Evolutionary conservation across 2,888 invertebrate genomes (phyloP).

Genomic region (Idaea aversata): DNA sequence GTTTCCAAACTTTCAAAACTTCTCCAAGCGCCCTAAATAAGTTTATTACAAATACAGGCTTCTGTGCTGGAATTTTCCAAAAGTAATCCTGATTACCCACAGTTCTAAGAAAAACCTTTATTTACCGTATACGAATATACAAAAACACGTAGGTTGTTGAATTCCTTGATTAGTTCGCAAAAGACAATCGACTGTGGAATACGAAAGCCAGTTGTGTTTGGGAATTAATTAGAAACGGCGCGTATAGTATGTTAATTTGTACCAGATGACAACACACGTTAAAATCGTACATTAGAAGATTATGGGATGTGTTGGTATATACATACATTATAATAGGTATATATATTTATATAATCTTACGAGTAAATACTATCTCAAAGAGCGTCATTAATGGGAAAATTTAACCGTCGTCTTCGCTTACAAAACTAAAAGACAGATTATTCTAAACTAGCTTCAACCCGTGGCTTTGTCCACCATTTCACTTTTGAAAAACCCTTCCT

Average conservation of each 20-base stretch:
- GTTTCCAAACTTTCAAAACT: not conserved
- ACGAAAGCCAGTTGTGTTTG: not conserved
- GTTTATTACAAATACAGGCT: not conserved
- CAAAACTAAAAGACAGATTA: no score
- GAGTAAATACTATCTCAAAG: not conserved
- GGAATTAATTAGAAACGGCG: not conserved
- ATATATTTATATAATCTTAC: no score
- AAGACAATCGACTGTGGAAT: not conserved
- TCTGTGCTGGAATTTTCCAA: not conserved
- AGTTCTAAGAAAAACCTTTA: not conserved
- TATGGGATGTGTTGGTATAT: not conserved
- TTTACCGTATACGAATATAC: not conserved
- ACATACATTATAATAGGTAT: not conserved
- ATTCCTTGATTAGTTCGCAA: not conserved
- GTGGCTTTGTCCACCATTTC: no score
- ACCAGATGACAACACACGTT: not conserved
- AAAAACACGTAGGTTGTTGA: not conserved
- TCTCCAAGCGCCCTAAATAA: not conserved
- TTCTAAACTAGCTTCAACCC: no score
- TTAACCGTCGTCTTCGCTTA: no score
- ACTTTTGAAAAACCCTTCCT: no score
- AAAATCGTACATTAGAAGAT: not conserved
- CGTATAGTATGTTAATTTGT: conserved; percentile 1
- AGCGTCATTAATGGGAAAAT: no score
- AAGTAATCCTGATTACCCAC: not conserved